Conservation (phyloP, 2,113 vertebrate genomes). For the Strigops habroptila region DNA sequence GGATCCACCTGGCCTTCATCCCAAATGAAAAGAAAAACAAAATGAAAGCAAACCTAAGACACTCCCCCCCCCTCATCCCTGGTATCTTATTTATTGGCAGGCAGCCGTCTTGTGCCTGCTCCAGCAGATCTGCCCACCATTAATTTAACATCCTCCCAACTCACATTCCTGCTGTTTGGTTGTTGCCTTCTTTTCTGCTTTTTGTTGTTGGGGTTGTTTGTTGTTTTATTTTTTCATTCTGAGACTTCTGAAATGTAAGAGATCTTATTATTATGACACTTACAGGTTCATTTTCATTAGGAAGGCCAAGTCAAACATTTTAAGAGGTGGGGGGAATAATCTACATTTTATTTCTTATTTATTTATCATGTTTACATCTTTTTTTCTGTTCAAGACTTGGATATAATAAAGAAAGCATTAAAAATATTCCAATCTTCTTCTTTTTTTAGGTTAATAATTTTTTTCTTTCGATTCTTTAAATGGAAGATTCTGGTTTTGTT, state of each 20-base stretch:
- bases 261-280: not conserved
- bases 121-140: conserved; percentile 48
- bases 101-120: conserved; percentile 33
- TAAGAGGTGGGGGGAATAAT: conserved; percentile 65
- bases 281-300: conserved; percentile 39
- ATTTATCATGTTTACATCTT: conserved; percentile 84
- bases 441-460: conserved; percentile 51
- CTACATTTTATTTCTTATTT: conserved; percentile 79
- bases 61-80: conserved; percentile 32
- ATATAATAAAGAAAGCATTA: conserved; percentile 78
- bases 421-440: conserved; percentile 56
- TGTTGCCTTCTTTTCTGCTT: not conserved
- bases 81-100: conserved; percentile 79
- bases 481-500: conserved; percentile 59
- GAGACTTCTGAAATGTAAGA: conserved; percentile 43
- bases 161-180: conserved; percentile 53
- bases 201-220: not conserved
- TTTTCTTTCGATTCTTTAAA: conserved; percentile 51
- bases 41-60: conserved; percentile 34
- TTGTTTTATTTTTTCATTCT: not conserved
- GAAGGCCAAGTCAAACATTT: conserved; percentile 62
- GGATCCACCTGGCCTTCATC: conserved; percentile 65
- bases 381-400: conserved; percentile 69
- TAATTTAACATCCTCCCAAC: conserved; percentile 55
- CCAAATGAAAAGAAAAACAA: conserved; percentile 56